Evolutionary conservation across 2,797 vertebrate genomes (phyloP).

Genomic region (Cephalopachus bancanus): DNA sequence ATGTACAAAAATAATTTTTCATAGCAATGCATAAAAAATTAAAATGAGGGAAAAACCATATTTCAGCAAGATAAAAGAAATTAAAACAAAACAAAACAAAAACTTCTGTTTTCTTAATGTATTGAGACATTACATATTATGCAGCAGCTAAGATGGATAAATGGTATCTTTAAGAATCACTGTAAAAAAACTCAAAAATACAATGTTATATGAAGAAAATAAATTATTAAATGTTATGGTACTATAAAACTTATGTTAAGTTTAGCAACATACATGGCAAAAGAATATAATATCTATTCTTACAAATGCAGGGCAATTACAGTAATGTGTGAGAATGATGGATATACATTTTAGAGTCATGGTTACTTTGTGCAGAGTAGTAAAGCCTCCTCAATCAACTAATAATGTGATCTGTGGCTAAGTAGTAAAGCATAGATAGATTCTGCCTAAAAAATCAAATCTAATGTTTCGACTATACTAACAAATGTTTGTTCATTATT

Average conservation of each 20-base stretch:
- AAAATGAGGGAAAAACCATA: background rate
- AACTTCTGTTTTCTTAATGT: background rate
- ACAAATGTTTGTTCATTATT: background rate
- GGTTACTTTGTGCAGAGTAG: background rate
- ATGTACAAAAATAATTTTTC: background rate
- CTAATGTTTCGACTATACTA: background rate
- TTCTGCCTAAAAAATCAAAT: background rate
- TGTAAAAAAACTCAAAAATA: background rate
- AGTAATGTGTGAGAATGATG: background rate
- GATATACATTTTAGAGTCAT: background rate
- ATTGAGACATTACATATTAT: background rate
- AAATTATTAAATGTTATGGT: background rate
- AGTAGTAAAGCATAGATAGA: background rate
- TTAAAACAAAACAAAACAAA: background rate
- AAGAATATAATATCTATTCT: background rate
- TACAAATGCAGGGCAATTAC: background rate
- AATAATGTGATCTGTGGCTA: background rate
- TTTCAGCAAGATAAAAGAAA: background rate
- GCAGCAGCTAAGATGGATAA: background rate
- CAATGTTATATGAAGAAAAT: background rate
- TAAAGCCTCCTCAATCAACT: background rate
- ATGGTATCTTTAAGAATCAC: background rate
- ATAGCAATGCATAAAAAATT: background rate
- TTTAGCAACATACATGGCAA: too few relatives aligned
- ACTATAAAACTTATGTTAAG: background rate